phyloP scores from a whole-genome alignment of 2,113 vertebrate species.

The Lota lota region DNA sequence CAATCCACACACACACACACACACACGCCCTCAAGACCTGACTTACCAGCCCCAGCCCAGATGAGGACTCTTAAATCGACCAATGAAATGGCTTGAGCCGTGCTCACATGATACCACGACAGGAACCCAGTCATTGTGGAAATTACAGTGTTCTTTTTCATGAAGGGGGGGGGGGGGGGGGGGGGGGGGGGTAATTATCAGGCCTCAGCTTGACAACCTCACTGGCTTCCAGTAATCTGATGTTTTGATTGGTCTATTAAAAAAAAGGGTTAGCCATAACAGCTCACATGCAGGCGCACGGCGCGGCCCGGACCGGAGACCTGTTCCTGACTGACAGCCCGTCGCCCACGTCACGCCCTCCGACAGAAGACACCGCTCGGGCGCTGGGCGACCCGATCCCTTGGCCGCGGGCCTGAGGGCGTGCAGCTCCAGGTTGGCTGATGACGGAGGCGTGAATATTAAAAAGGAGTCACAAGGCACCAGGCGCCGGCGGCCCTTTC shows the following conservation, averaged over 20 bases:
- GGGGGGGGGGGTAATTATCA: constrained; percentile 9
- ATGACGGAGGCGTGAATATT: constrained; percentile 66
- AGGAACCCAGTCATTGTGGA: too few relatives aligned
- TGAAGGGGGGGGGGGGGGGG: too few relatives aligned
- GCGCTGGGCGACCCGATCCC: constrained; percentile 42
- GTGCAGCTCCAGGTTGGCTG: constrained; percentile 51
- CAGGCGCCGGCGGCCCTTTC: constrained; percentile 53
- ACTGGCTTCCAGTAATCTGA: constrained; percentile 15
- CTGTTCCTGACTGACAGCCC: constrained; percentile 31
- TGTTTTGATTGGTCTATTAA: constrained; percentile 33
- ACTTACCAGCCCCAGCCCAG: constrained; percentile 25
- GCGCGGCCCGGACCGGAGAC: neutral
- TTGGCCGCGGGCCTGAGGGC: constrained; percentile 46
- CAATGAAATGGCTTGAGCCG: neutral
- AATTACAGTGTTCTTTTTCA: too few relatives aligned
- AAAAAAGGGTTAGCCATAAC: neutral
- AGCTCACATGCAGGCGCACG: too few relatives aligned
- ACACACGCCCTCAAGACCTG: constrained; percentile 1
- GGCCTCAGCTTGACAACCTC: constrained; percentile 1
- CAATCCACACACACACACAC: constrained; percentile 5
- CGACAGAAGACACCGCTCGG: constrained; percentile 39
- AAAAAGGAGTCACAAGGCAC: constrained; percentile 46
- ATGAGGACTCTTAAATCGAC: constrained; percentile 6
- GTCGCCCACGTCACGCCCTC: constrained; percentile 43
- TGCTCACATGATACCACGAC: constrained; percentile 2